These are phyloP conservation scores for Callionymus lyra DNA, from an alignment of 2,113 vertebrate species.

Conservation along the genomic window DNA sequence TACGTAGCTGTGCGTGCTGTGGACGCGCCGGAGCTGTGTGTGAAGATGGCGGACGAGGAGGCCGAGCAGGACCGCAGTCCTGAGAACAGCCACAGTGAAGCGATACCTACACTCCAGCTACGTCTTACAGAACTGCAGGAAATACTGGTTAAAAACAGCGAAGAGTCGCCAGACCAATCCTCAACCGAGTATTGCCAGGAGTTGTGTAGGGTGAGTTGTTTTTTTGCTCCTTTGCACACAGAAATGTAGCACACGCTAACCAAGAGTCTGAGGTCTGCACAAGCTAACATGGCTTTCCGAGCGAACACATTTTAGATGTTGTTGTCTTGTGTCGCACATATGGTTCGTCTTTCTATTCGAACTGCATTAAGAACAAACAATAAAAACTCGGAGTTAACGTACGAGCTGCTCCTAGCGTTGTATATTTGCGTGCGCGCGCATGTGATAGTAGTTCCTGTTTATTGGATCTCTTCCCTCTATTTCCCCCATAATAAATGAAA, in stretches of 20 bases:
- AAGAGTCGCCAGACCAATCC: conserved; percentile 71
- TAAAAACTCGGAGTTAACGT: too few relatives aligned
- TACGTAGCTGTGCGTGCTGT: conserved; percentile 68
- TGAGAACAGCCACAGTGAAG: conserved; percentile 71
- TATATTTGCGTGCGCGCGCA: conserved; percentile 23
- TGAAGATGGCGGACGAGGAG: conserved; percentile 99
- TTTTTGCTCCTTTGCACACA: conserved; percentile 45
- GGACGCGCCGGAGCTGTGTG: conserved; percentile 93
- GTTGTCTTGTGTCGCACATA: too few relatives aligned
- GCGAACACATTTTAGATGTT: too few relatives aligned
- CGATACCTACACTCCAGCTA: conserved; percentile 55
- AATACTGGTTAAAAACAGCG: conserved; percentile 68
- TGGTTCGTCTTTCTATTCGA: conserved; percentile 7
- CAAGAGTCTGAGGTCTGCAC: conserved; percentile 31
- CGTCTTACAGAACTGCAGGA: conserved; percentile 77
- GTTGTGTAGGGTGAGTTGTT: conserved; percentile 85
- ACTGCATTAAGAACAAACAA: conserved; percentile 7
- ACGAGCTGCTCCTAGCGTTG: not conserved
- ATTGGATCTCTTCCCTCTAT: too few relatives aligned
- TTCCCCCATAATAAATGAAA: not conserved
- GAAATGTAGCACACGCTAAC: conserved; percentile 60
- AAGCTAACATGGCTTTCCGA: too few relatives aligned
- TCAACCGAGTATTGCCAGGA: conserved; percentile 87
- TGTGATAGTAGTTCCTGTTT: conserved; percentile 1
- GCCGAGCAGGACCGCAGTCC: conserved; percentile 83